Evolutionary conservation across 2,113 vertebrate genomes (phyloP).

Genomic region (Corydoras maculifer): DNA sequence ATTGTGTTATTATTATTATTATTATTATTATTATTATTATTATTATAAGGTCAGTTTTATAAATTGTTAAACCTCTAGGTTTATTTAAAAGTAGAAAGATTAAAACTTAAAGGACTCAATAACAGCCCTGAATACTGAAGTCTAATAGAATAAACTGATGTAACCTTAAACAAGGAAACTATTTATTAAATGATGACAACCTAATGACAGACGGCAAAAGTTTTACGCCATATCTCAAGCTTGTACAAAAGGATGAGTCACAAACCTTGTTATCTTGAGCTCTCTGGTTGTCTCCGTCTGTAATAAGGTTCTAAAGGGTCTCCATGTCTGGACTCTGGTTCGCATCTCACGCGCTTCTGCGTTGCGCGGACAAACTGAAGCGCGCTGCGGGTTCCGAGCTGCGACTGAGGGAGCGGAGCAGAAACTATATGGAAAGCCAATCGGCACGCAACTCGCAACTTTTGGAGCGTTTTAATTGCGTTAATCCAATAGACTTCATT

Average conservation of each 20-base stretch:
- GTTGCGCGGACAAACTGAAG: background rate
- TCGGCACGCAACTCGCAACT: background rate
- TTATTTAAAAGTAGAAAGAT: too few species aligned
- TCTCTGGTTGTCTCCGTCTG: background rate
- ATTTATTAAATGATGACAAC: background rate
- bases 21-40: too few species aligned
- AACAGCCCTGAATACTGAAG: too few species aligned
- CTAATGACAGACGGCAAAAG: background rate
- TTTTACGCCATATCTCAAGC: background rate
- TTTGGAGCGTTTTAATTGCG: too few species aligned
- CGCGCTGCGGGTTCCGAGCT: background rate
- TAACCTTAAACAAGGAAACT: too few species aligned
- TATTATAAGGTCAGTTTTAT: too few species aligned
- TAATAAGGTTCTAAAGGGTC: background rate
- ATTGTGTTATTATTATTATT: too few species aligned
- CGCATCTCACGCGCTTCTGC: conserved; percentile 5
- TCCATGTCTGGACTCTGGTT: background rate
- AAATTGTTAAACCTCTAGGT: too few species aligned
- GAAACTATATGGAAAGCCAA: conserved; percentile 2
- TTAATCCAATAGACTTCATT: too few species aligned
- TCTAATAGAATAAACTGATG: too few species aligned
- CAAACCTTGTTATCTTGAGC: background rate
- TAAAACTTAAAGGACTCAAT: too few species aligned
- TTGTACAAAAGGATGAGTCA: background rate
- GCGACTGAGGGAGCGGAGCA: background rate